Conservation (phyloP, 2,113 vertebrate species). For the Panthera leo region DNA sequence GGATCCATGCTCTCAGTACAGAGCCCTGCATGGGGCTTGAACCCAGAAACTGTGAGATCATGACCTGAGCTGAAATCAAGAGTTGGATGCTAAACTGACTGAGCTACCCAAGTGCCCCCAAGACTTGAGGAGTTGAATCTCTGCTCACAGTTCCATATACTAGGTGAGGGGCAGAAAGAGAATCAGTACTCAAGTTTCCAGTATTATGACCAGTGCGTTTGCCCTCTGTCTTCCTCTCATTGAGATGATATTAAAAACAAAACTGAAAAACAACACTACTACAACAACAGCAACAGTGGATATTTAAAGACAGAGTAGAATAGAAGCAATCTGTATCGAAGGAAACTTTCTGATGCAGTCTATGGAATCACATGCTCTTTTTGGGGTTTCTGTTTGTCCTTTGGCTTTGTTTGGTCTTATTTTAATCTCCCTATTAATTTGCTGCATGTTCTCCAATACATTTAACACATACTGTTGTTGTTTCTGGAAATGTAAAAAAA, state of each 20-base stretch:
- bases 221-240: background rate
- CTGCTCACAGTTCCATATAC: background rate
- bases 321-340: conserved; percentile 55
- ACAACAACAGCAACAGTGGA: background rate
- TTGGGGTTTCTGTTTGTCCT: conserved; percentile 58
- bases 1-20: too few species aligned
- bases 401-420: conserved; percentile 69
- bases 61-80: too few species aligned
- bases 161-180: background rate
- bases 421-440: conserved; percentile 66
- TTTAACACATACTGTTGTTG: conserved; percentile 62
- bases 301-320: conserved; percentile 52
- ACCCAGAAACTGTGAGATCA: too few species aligned
- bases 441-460: background rate
- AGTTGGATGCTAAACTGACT: too few species aligned
- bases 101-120: background rate
- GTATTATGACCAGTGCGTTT: background rate
- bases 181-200: background rate
- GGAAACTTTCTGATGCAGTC: conserved; percentile 50
- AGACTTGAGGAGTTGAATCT: background rate
- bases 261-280: background rate
- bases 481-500: conserved; percentile 45
- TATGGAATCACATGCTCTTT: conserved; percentile 57
- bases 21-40: too few species aligned
- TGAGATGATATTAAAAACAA: background rate